Evolutionary conservation across 2,888 invertebrate genomes (phyloP).

Genomic region (Drosophila ochracea): DNA sequence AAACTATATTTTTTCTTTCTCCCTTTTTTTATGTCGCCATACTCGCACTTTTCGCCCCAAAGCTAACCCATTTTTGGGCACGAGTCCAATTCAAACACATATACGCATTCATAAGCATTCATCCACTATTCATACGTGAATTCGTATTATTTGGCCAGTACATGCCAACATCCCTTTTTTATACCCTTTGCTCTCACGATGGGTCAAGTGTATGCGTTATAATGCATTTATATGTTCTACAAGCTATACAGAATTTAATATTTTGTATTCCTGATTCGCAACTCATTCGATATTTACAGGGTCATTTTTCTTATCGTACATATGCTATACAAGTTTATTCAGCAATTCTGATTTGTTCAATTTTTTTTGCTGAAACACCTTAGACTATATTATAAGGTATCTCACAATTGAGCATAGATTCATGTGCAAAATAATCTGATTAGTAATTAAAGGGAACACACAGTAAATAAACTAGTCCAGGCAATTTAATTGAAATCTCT

Average conservation of each 20-base stretch:
- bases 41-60: slow-evolving; percentile 10
- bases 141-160: slow-evolving; percentile 5
- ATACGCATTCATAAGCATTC: slow-evolving; percentile 8
- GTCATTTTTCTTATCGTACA: not conserved
- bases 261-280: not conserved
- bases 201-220: not conserved
- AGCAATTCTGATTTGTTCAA: not conserved
- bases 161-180: not conserved
- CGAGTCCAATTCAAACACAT: slow-evolving; percentile 25
- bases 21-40: not conserved
- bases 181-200: not conserved
- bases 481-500: not conserved
- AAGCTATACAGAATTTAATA: not conserved
- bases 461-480: not conserved
- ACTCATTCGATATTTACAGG: not conserved
- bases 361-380: not conserved
- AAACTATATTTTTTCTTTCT: slow-evolving; percentile 6
- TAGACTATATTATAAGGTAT: not conserved
- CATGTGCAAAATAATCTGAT: not conserved
- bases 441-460: not conserved
- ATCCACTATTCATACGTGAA: slow-evolving; percentile 7
- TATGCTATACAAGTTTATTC: not conserved
- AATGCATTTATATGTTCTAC: not conserved
- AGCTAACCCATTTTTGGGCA: slow-evolving; percentile 20
- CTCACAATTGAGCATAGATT: not conserved